phyloP scores from a whole-genome alignment of 2,113 vertebrate genomes.

The Lampris incognitus region DNA sequence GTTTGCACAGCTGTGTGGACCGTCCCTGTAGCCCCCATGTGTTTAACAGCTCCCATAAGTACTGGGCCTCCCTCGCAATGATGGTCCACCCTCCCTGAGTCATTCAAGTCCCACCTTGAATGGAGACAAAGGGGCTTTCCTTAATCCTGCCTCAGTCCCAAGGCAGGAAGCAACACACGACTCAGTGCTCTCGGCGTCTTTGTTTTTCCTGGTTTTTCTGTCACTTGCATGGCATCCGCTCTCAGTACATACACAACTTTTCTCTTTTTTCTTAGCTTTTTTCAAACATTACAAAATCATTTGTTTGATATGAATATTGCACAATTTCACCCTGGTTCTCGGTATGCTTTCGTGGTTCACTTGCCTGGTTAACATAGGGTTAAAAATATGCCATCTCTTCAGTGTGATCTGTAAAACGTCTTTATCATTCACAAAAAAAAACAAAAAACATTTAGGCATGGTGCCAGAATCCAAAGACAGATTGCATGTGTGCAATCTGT shows the following conservation, averaged over 20 bases:
- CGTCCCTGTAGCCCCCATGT: constrained; percentile 5
- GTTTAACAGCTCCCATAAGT: constrained; percentile 17
- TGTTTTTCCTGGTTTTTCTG: constrained; percentile 19
- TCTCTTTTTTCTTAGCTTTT: too few species aligned
- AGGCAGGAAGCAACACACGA: constrained; percentile 42
- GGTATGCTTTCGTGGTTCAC: neutral
- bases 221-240: neutral
- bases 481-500: constrained; percentile 53
- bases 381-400: constrained; percentile 14
- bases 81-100: constrained; percentile 38
- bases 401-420: neutral
- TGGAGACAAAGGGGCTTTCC: constrained; percentile 40
- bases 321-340: too few species aligned
- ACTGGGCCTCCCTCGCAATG: constrained; percentile 18
- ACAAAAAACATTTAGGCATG: constrained; percentile 45
- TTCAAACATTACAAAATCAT: too few species aligned
- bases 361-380: constrained; percentile 2
- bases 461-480: constrained; percentile 43
- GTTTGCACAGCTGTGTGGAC: constrained; percentile 69
- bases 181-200: neutral
- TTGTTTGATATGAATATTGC: too few species aligned
- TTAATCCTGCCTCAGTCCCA: constrained; percentile 11
- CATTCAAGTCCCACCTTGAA: constrained; percentile 33
- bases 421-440: constrained; percentile 44
- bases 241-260: neutral